Evolutionary conservation across 2,888 invertebrate genomes (phyloP), one percentile per base, ranked within the genome.

Genomic region (Crepidodera aurea): DNA sequence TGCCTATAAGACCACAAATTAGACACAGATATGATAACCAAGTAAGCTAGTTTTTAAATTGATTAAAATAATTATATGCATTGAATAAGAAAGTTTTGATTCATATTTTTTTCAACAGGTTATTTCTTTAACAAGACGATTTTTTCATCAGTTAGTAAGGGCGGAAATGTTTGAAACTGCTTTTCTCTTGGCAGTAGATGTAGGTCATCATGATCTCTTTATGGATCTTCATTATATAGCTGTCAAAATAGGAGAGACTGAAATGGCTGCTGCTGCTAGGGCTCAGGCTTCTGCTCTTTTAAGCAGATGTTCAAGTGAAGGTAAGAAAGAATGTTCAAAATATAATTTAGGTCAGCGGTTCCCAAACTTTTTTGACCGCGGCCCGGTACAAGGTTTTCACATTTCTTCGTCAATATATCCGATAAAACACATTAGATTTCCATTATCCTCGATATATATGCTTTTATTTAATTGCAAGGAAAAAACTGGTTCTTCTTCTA

Each of bases 141-240:
- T 93, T 83, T 95, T 94, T 77, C 93, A 95, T 77, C 92, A 92
- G 75, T 80, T 96, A 50, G 83, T 96, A 12, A 88, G 92, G 65
- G 87, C 90, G 69, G 86, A 88, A 54, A 84, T 90, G 72, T 86
- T 89, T 76, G 91, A 91, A 78, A 94, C 93, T 76, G 93, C 95
- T 1, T 90, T 94, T 74, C 86, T 93, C 60, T 82, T 94, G 62
- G 95, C 92, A 0, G 91, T 94, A 69, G 94, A 95, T 79, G 85
- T 95, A 67, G 88, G 88, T 53, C 93, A 93, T 75, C 90, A 92
- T 79, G 95, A 96, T 81, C 84, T 95, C 62, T 95, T 93, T 77
- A 89, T 90, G 87, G 94, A 94, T 82, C 85, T 92, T 57, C 88
- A 89, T 75, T 90, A 90, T 81, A 87, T 89, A 39, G 91, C 92